Evolutionary conservation across 2,797 vertebrate genomes (phyloP), one percentile per base, ranked within the genome.

Genomic region (Rallus crepitans): DNA sequence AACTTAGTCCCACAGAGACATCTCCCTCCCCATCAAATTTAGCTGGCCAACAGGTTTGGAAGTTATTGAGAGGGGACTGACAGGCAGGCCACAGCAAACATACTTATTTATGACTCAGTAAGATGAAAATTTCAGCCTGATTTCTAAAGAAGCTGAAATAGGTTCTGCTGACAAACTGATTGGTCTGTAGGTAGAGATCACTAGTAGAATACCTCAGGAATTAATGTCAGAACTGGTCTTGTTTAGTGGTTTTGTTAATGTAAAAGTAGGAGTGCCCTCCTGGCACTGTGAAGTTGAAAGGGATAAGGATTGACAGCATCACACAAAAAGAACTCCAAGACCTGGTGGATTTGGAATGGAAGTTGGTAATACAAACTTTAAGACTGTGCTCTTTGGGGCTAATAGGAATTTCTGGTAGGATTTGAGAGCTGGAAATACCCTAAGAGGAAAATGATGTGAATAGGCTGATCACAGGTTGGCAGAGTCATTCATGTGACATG

Each of bases 391-490:
- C 8, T 71, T 57, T 56, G 39, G 52, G 45, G 82, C 42, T 82
- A 37, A 15, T 52, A 70, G 64, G 31, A 80, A 48, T 57, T 94
- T 95, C 61, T 91, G 33, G 60, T 73, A 64, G 31, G 89, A 75
- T 64, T 45, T 85, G 40, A 80, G 33, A 96, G 37, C 45, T 81
- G 37, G 57, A 91, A 89, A 91, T 27, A 73, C 53, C 25, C 0
- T 0, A 79, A 90, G 81, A 94, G 82, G 56, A 91, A 85, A 95
- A 92, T 53, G 45, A 85, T 71, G 39, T 77, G 86, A 87, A 87
- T 90, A 64, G 7, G 35, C 53, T 33, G 81, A 84, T 91, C 78
- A 87, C 78, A 95, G 92, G 81, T 91, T 70, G 63, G 55, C 65
- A 55, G 78, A 91, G 64, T 96, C 89, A 92, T 50, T 85, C 75